Evolutionary conservation across 2,888 invertebrate genomes (phyloP).

Genomic region (Melanostoma scalare): DNA sequence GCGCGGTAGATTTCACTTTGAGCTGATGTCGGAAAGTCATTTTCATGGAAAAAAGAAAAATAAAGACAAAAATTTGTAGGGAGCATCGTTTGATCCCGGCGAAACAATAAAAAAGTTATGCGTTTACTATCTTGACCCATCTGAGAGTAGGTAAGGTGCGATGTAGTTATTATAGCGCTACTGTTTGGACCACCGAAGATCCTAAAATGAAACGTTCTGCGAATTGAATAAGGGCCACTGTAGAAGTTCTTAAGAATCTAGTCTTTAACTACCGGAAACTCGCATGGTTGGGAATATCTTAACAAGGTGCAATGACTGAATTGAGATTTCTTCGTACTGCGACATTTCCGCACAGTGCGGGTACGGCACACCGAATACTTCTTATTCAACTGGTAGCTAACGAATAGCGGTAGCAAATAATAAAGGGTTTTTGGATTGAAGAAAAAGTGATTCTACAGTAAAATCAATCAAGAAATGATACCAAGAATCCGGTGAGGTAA

Average conservation of each 20-base stretch:
- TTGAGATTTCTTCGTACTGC: too few species aligned
- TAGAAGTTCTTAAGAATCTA: constrained; percentile 33
- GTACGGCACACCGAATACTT: too few species aligned
- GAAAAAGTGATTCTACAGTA: too few species aligned
- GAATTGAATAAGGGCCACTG: constrained; percentile 31
- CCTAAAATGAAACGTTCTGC: constrained; percentile 21
- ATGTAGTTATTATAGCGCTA: constrained; percentile 36
- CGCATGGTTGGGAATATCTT: too few species aligned
- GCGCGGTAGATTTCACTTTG: constrained; percentile 49
- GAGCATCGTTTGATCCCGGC: constrained; percentile 50
- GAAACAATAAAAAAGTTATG: constrained; percentile 50
- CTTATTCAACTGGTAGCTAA: too few species aligned
- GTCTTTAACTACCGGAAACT: constrained; percentile 37
- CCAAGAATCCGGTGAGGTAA: too few species aligned
- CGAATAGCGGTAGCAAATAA: too few species aligned
- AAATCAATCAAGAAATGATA: too few species aligned
- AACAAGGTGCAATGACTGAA: too few species aligned
- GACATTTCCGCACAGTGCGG: too few species aligned
- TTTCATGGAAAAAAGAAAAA: constrained; percentile 47
- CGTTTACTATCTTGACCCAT: constrained; percentile 37
- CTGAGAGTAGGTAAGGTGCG: constrained; percentile 51
- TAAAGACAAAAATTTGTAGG: constrained; percentile 41
- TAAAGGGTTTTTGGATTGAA: too few species aligned
- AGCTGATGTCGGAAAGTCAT: constrained; percentile 4
- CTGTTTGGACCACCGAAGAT: constrained; percentile 66